Conservation (phyloP, 2,797 vertebrate genomes). For the Girardinus metallicus region DNA sequence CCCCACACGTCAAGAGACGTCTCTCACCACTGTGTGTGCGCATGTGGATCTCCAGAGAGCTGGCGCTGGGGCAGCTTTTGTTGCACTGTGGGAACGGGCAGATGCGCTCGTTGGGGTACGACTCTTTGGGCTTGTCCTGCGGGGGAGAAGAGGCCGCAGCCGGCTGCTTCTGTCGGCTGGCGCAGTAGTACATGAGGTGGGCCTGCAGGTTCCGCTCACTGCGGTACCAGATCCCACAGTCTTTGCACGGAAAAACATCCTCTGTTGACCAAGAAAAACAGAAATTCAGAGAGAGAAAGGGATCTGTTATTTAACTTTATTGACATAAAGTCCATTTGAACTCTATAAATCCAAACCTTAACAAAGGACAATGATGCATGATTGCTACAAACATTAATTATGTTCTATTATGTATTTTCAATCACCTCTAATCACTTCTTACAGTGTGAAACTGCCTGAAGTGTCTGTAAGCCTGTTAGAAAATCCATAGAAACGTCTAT, state of each 20-base stretch:
- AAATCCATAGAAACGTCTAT: background rate
- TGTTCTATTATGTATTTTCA: background rate
- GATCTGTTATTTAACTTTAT: background rate
- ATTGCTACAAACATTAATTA: background rate
- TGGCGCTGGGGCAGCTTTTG: constrained; percentile 98
- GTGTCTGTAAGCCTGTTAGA: background rate
- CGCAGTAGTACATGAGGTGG: constrained; percentile 97
- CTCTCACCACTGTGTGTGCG: constrained; percentile 93
- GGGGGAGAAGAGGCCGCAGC: constrained; percentile 80
- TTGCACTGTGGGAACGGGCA: constrained; percentile 97
- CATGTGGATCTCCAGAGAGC: constrained; percentile 98
- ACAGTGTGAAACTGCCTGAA: background rate
- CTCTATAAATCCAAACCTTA: background rate
- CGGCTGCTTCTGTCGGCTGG: constrained; percentile 91
- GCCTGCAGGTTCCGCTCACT: constrained; percentile 97
- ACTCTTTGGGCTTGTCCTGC: constrained; percentile 92
- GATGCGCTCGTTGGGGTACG: constrained; percentile 91
- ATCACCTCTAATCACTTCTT: background rate
- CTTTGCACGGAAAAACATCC: constrained; percentile 97
- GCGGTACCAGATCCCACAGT: constrained; percentile 98
- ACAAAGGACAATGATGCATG: background rate
- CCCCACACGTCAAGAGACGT: background rate
- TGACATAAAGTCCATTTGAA: background rate
- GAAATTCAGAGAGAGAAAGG: background rate
- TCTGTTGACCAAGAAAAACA: constrained; percentile 75